These are phyloP conservation scores for Trochalopteron elliotii DNA, from an alignment of 2,113 vertebrate species.

Conservation along the genomic window DNA sequence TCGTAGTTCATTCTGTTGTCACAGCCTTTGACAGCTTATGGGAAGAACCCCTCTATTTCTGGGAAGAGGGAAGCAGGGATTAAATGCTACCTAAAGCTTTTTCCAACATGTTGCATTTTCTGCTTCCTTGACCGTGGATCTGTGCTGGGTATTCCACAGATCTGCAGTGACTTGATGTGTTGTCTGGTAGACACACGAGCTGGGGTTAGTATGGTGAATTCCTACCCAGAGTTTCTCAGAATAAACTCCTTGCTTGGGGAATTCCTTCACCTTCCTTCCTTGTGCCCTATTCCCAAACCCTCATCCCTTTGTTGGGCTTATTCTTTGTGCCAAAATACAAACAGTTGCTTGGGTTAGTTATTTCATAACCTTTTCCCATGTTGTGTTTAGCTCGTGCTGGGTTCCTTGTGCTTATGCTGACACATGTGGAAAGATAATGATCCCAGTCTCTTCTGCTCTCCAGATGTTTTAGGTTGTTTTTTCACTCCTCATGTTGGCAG, in stretches of 20 bases:
- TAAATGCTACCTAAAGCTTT: not conserved
- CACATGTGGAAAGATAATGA: not conserved
- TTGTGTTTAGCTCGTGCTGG: not conserved
- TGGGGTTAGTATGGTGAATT: accelerated
- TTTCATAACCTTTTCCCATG: not conserved
- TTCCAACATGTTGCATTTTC: not conserved
- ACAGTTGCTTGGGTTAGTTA: not conserved
- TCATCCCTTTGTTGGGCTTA: not conserved
- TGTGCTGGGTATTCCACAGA: not conserved
- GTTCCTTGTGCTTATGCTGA: not conserved
- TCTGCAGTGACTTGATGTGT: not conserved
- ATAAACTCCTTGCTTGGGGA: not conserved
- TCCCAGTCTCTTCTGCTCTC: not conserved
- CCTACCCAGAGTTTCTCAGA: not conserved
- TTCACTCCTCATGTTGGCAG: not conserved
- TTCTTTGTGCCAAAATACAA: not conserved
- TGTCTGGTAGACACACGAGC: accelerated
- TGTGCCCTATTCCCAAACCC: not conserved
- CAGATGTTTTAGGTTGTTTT: not conserved
- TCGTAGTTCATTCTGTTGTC: not conserved
- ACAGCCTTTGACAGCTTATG: not conserved
- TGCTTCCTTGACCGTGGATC: accelerated
- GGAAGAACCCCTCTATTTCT: not conserved
- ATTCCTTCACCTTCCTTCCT: not conserved
- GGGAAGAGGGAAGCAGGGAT: not conserved